phyloP scores from a whole-genome alignment of 92 coral and sea anemone genomes.

The Epizoanthus scotinus region DNA sequence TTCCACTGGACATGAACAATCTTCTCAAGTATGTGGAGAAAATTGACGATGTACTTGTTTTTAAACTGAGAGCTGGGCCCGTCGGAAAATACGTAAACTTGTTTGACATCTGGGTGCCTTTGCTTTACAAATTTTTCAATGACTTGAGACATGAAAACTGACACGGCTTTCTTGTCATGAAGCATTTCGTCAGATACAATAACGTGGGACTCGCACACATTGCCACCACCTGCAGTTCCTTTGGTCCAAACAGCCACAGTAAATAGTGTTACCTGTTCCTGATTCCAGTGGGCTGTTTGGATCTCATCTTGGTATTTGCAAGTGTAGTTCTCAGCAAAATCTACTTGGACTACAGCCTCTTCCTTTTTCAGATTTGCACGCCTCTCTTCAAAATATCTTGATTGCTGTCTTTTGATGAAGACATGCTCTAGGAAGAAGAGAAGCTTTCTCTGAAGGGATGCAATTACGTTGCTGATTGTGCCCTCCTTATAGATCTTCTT shows the following conservation, averaged over 20 bases:
- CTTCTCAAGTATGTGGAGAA: conserved; percentile 49
- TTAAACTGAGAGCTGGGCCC: conserved; percentile 69
- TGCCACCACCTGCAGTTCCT: conserved; percentile 26
- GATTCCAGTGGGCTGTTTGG: conserved; percentile 75
- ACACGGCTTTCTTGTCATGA: conserved; percentile 66
- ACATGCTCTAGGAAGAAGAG: conserved; percentile 40
- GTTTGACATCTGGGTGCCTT: conserved; percentile 41
- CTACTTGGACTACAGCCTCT: conserved; percentile 69
- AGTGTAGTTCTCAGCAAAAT: conserved; percentile 69
- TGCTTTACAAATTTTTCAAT: conserved; percentile 36
- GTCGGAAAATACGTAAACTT: conserved; percentile 59
- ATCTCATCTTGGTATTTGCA: conserved; percentile 65
- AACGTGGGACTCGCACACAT: conserved; percentile 47
- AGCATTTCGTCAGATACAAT: conserved; percentile 49
- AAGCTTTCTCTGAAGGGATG: conserved; percentile 20
- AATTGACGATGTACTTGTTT: conserved; percentile 54
- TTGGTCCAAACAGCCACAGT: conserved; percentile 64
- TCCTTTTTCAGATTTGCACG: conserved; percentile 33
- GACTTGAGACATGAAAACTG: conserved; percentile 51
- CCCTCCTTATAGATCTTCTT: conserved; percentile 43
- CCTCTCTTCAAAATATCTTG: conserved; percentile 58
- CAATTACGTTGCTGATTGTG: conserved; percentile 18
- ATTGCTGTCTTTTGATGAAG: conserved; percentile 56
- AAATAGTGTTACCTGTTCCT: conserved; percentile 63
- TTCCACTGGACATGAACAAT: conserved; percentile 48